A percentile compares a stretch with the other conserved stretches of the same genome.
phyloP scores from a whole-genome alignment of 2,797 vertebrate genomes.

The Pipistrellus pipistrellus region DNA sequence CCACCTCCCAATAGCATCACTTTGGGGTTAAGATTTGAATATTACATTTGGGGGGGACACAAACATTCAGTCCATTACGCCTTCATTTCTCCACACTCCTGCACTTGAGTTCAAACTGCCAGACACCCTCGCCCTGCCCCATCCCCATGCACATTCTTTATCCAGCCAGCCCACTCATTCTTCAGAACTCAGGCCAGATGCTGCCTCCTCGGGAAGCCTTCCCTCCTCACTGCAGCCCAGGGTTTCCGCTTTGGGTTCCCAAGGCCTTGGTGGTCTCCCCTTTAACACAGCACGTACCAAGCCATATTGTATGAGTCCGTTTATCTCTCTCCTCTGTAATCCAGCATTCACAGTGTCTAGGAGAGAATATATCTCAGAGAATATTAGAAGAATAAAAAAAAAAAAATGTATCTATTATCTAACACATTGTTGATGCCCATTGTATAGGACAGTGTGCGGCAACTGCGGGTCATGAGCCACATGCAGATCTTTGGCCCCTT shows the following conservation, averaged over 20 bases:
- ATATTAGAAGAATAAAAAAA: background rate
- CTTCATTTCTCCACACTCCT: background rate
- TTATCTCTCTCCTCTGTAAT: background rate
- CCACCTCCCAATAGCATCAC: background rate
- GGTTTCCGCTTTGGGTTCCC: background rate
- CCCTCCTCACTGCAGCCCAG: background rate
- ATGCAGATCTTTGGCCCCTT: no score
- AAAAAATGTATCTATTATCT: background rate
- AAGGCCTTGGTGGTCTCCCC: background rate
- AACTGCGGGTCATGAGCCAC: no score
- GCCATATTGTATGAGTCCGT: fast-evolving
- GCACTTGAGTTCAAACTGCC: background rate
- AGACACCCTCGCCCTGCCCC: background rate
- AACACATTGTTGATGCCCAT: background rate
- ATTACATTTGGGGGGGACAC: background rate
- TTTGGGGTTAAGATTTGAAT: background rate
- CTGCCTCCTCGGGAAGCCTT: background rate
- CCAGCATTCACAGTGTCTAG: background rate
- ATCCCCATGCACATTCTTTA: background rate
- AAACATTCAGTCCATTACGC: background rate
- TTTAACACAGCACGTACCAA: background rate
- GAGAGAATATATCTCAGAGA: background rate
- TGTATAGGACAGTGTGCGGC: background rate
- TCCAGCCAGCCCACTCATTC: background rate
- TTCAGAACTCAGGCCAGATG: background rate